Base-by-base conservation (phyloP, 2,797 vertebrate species). In the Lithobates sylvaticus region DNA sequence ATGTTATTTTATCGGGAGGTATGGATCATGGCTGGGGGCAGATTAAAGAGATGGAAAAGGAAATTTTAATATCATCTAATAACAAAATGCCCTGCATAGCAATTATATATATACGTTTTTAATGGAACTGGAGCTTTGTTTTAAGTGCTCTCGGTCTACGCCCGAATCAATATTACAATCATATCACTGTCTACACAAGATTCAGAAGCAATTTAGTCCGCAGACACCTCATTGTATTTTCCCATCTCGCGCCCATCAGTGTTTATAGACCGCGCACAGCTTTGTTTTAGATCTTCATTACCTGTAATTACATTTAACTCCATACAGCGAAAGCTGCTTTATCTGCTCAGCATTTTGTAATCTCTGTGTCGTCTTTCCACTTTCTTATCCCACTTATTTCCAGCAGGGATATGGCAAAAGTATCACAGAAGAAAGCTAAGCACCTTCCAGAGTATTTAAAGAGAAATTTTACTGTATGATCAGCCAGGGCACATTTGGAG, bases 91-190 rank as follows among this genome's bases (percentile, higher is more conserved):
- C 13, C 50, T 54, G 15, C 15, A 18, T 54, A 15, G 50, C 50
- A 54, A 54, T 54, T 54, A 54, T 54, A 54, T 5, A 54, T 54
- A 16, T 54, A 54, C 2, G 15, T 54, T 54, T 18, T 54, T 18
- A 54, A 54, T 54, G 16, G 50, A 54, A 16, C 15, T 54, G 50
- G 50, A 54, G 44, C 44, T 26, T 68, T 39, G 5, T 39, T 39
- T 39, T 39, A 76, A n/a, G 44, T 84, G 75, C 61, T 21, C 82
- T 77, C 44, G 18, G 32, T 71, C 23, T 74, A 32, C 32, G 10
- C n/a, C 32, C 13, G n/a, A 64, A 85, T 85, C 76, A 39, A 85
- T 80, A 81, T 75, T 67, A 79, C 70, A 81, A 81, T 85, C 69
- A 79, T 79, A 79, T 79, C 69, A 73, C 70, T 68, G 54, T 69